These are phyloP conservation scores for Helarctos malayanus DNA, from an alignment of 2,797 vertebrate genomes.

Conservation along the genomic window DNA sequence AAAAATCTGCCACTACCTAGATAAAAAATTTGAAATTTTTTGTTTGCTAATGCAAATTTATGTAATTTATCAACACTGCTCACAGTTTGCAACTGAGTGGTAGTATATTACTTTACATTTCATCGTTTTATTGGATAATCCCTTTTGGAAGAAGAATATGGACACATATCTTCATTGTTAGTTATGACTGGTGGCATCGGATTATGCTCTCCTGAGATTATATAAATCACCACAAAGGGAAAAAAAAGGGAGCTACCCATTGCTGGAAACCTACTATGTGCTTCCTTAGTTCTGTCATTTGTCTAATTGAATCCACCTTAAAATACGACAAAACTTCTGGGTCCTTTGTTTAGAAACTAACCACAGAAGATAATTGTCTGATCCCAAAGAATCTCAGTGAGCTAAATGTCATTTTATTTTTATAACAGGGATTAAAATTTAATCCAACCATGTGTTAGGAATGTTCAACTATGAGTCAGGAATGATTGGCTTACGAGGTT, in stretches of 20 bases:
- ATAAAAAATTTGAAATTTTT: not conserved
- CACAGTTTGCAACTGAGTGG: not conserved
- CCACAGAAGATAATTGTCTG: not conserved
- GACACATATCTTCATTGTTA: not conserved
- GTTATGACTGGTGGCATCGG: not conserved
- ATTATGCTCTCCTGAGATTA: not conserved
- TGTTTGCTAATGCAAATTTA: not conserved
- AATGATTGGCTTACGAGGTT: not conserved
- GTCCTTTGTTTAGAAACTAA: not conserved
- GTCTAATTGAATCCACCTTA: not conserved
- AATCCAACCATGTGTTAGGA: not conserved
- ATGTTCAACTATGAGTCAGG: not conserved
- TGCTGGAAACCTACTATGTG: not conserved
- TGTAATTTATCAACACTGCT: not conserved
- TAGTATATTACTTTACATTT: not conserved
- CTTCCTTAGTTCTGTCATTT: not conserved
- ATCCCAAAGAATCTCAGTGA: not conserved
- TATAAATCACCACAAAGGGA: not conserved
- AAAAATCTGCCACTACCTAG: not conserved
- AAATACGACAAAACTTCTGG: not conserved
- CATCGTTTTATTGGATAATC: not conserved
- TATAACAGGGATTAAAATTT: not conserved
- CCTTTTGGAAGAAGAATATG: not conserved
- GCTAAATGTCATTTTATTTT: not conserved
- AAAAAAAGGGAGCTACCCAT: not conserved